Evolutionary conservation across 2,113 vertebrate species (phyloP).

Genomic region (Periophthalmus modestus): DNA sequence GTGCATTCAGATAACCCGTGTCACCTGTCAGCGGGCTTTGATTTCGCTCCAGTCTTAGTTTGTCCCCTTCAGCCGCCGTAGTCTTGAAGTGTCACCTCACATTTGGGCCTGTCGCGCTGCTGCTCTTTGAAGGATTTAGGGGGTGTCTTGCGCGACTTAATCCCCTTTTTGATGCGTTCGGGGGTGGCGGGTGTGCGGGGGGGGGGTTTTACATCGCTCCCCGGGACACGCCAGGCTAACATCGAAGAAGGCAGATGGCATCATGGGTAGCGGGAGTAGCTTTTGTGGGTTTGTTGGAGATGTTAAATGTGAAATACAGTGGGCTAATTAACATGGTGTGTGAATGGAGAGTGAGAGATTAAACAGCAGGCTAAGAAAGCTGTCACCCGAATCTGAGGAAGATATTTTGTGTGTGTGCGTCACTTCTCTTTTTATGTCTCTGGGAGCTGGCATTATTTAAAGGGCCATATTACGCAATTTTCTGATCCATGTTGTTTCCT

Average conservation of each 20-base stretch:
- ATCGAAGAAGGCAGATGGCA: slow-evolving; percentile 23
- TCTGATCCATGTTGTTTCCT: too few relatives aligned
- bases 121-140: slow-evolving; percentile 57
- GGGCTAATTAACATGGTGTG: slow-evolving; percentile 18
- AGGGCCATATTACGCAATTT: too few relatives aligned
- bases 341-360: slow-evolving; percentile 8
- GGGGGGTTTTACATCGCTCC: background rate
- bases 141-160: slow-evolving; percentile 56
- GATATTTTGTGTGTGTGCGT: background rate
- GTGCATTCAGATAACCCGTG: slow-evolving; percentile 31
- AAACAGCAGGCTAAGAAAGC: slow-evolving; percentile 8
- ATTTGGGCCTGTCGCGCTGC: slow-evolving; percentile 52
- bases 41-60: slow-evolving; percentile 36
- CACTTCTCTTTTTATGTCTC: background rate
- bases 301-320: slow-evolving; percentile 16
- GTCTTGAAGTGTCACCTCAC: slow-evolving; percentile 38
- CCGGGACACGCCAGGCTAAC: slow-evolving; percentile 39
- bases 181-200: background rate
- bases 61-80: slow-evolving; percentile 9
- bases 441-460: background rate
- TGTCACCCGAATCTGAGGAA: background rate
- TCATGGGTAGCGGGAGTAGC: slow-evolving; percentile 14
- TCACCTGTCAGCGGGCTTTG: slow-evolving; percentile 34
- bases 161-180: slow-evolving; percentile 64
- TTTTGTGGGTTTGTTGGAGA: slow-evolving; percentile 14